Percentiles rank a stretch among this genome's conserved stretches.
phyloP scores from a whole-genome alignment of 92 coral and sea anemone genomes.

The Hydrozoanthus gracilis region DNA sequence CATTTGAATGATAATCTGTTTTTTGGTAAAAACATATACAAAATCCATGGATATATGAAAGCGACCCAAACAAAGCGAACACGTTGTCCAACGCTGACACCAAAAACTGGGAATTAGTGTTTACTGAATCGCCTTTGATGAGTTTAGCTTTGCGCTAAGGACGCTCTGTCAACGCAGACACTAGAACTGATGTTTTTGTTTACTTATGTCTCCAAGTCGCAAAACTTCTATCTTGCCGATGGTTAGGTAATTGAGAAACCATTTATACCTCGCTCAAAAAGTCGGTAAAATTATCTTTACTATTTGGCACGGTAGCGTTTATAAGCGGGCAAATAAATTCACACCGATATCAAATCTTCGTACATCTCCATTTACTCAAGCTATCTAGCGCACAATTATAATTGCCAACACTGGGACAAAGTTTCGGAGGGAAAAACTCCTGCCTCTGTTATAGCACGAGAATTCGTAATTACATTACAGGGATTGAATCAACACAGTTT shows the following conservation, averaged over 20 bases:
- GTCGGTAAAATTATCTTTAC: conserved; percentile 62
- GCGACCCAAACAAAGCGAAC: conserved; percentile 78
- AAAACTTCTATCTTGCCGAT: conserved; percentile 67
- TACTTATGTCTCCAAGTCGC: conserved; percentile 63
- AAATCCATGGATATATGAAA: conserved; percentile 60
- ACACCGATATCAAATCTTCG: conserved; percentile 60
- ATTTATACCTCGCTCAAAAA: conserved; percentile 66
- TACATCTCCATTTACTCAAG: conserved; percentile 61
- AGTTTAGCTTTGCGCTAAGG: not conserved
- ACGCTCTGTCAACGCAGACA: conserved; percentile 19
- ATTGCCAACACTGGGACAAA: conserved; percentile 38
- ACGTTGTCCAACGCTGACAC: conserved; percentile 71
- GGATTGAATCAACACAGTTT: conserved; percentile 50
- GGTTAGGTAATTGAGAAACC: conserved; percentile 51
- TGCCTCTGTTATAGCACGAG: too few species aligned
- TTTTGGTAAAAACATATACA: conserved; percentile 71
- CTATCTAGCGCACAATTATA: conserved; percentile 49
- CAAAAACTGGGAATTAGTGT: conserved; percentile 59
- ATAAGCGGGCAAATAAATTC: conserved; percentile 67
- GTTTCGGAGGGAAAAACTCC: not conserved
- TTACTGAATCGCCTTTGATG: conserved; percentile 35
- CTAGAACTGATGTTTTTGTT: conserved; percentile 17
- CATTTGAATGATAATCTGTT: conserved; percentile 80
- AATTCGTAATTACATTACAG: conserved; percentile 57
- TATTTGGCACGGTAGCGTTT: conserved; percentile 62